phyloP scores from a whole-genome alignment of 2,888 invertebrate species.

The Phortica magna region DNA sequence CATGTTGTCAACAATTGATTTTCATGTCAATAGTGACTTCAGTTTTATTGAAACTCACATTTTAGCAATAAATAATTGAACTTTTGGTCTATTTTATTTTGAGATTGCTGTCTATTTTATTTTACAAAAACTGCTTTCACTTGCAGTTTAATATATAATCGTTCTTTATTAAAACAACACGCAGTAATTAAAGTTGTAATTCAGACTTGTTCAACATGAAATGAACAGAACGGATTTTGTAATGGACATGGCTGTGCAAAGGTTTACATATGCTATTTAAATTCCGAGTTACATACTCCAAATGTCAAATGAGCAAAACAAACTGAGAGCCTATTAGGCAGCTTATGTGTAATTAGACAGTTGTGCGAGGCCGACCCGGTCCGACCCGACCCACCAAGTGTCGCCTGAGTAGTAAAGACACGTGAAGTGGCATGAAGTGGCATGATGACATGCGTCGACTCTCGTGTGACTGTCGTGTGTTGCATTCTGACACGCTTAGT shows the following conservation, averaged over 20 bases:
- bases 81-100: too few species aligned
- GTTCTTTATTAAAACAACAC: too few species aligned
- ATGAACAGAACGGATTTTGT: not conserved
- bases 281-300: not conserved
- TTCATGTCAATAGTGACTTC: too few species aligned
- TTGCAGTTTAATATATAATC: too few species aligned
- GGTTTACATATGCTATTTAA: not conserved
- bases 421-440: conserved; percentile 67
- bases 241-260: not conserved
- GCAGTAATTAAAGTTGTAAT: too few species aligned
- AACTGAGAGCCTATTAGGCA: not conserved
- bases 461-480: conserved; percentile 29
- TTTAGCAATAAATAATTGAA: too few species aligned
- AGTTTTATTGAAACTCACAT: too few species aligned
- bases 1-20: too few species aligned
- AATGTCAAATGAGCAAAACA: conserved; percentile 5
- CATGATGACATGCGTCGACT: conserved; percentile 68
- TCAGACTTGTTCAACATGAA: too few species aligned
- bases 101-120: too few species aligned
- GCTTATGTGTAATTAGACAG: conserved; percentile 20
- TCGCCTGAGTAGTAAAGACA: conserved; percentile 73
- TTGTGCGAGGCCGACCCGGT: not conserved
- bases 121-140: too few species aligned
- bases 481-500: conserved; percentile 64
- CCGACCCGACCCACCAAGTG: conserved; percentile 53